A percentile compares a stretch with the other conserved stretches of the same genome.
Evolutionary conservation across 2,113 vertebrate genomes (phyloP).

Genomic region (Pseudorasbora parva): DNA sequence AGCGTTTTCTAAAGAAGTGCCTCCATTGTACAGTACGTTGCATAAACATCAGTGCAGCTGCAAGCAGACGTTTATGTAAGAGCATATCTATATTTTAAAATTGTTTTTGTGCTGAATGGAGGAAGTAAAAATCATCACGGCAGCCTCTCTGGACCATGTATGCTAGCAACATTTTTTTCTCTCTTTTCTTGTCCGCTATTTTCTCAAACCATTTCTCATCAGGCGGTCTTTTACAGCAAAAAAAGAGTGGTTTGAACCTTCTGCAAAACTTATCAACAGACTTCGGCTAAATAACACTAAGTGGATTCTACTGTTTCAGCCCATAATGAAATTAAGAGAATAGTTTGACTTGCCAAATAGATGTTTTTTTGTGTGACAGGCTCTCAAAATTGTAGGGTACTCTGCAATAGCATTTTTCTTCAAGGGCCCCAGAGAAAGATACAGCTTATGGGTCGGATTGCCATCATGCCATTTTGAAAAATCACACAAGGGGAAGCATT

Average conservation of each 20-base stretch:
- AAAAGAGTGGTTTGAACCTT: conserved; percentile 28
- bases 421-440: conserved; percentile 8
- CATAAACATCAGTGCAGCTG: conserved; percentile 38
- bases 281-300: conserved; percentile 16
- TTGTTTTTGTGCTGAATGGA: conserved; percentile 32
- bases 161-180: conserved; percentile 8
- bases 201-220: conserved; percentile 13
- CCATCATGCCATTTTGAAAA: conserved; percentile 8
- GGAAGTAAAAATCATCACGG: conserved; percentile 16
- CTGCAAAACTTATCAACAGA: conserved; percentile 4
- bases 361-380: conserved; percentile 8
- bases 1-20: conserved; percentile 38
- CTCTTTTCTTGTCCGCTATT: neutral
- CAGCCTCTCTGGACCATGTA: conserved; percentile 4
- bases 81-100: conserved; percentile 54
- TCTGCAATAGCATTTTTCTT: conserved; percentile 23
- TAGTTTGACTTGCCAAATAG: conserved; percentile 20
- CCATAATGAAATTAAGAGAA: conserved; percentile 33
- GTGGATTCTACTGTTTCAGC: neutral
- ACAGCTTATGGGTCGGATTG: neutral
- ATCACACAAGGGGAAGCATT: conserved; percentile 20
- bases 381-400: conserved; percentile 42
- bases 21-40: conserved; percentile 36
- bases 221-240: conserved; percentile 20
- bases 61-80: conserved; percentile 53